These are phyloP conservation scores for Botia kubotai DNA, from an alignment of 2,797 vertebrate species.

Conservation along the genomic window DNA sequence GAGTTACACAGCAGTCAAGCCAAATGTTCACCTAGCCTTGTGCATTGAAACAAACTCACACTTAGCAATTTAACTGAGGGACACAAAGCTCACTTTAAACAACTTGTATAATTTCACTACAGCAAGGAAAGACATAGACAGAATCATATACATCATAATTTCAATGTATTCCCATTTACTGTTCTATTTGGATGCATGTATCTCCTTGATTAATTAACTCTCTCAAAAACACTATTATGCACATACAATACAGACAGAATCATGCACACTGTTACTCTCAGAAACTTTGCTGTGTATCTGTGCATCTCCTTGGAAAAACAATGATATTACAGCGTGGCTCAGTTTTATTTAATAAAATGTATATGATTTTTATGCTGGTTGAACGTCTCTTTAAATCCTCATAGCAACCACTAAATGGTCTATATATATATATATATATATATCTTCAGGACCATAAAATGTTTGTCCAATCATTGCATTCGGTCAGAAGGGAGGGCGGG, in stretches of 20 bases:
- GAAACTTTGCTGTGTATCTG: conserved; percentile 61
- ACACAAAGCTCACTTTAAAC: too few relatives aligned
- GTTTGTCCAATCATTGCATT: too few relatives aligned
- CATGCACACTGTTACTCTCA: conserved; percentile 61
- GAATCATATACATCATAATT: neutral
- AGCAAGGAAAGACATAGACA: neutral
- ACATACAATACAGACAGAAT: neutral
- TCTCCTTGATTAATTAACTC: neutral
- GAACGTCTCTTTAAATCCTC: too few relatives aligned
- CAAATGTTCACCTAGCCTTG: conserved; percentile 84
- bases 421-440: too few relatives aligned
- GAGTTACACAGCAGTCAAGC: conserved; percentile 96
- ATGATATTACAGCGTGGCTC: conserved; percentile 49
- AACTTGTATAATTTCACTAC: neutral
- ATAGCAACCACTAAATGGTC: too few relatives aligned
- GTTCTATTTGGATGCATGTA: neutral
- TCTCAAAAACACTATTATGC: neutral
- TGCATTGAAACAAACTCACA: conserved; percentile 21
- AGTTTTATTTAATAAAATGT: conserved; percentile 53
- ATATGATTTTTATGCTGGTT: too few relatives aligned
- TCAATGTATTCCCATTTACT: neutral
- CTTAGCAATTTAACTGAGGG: neutral
- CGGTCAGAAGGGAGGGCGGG: too few relatives aligned
- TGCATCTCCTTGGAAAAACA: conserved; percentile 44
- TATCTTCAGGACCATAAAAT: too few relatives aligned